Evolutionary conservation across 1,140 invertebrate genomes (phyloP), one percentile per base, ranked within the genome.

Genomic region (Propsilocerus akamusi): DNA sequence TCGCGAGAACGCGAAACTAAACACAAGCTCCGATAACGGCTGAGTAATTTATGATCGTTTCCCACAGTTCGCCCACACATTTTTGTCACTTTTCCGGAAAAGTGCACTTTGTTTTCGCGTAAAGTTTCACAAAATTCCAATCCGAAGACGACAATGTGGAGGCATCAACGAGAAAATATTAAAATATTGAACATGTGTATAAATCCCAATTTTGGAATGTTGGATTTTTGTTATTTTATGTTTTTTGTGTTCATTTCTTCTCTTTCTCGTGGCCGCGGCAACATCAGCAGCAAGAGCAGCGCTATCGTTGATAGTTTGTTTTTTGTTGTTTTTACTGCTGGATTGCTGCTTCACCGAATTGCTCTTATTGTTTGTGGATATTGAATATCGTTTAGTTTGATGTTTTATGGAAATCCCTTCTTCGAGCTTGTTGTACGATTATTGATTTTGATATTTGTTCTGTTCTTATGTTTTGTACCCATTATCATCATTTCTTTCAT

Each of bases 101-200:
- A 41, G 14, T 41, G 14, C 12, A 41, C 34, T 41, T 17, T 41
- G 17, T 41, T 41, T 14, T 41, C 34, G 17, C 34, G 34, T 41
- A 41, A 41, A 41, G 34, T 41, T 41, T 41, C 12, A 17, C 22
- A 41, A 41, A 17, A 41, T 41, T 17, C 34, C 17, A 41, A 41
- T 17, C n/a, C 14, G 22, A 20, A 20, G 14, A 17, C 14, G 5
- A 41, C 17, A 41, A 41, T 14, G 34, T 41, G 14, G 34, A 20
- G 34, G 34, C 34, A 20, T 41, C 34, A 41, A 10, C 34, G 34
- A 41, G 34, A 41, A 41, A 41, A 20, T 41, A 41, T 41, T 41
- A 41, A 41, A 41, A 41, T 41, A 41, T 41, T 41, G 34, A 41
- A 41, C 34, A 41, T 41, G 34, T 41, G 34, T 41, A 41, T 20